These are phyloP conservation scores for Ibidorhyncha struthersii DNA, from an alignment of 2,113 vertebrate genomes.

Conservation along the genomic window DNA sequence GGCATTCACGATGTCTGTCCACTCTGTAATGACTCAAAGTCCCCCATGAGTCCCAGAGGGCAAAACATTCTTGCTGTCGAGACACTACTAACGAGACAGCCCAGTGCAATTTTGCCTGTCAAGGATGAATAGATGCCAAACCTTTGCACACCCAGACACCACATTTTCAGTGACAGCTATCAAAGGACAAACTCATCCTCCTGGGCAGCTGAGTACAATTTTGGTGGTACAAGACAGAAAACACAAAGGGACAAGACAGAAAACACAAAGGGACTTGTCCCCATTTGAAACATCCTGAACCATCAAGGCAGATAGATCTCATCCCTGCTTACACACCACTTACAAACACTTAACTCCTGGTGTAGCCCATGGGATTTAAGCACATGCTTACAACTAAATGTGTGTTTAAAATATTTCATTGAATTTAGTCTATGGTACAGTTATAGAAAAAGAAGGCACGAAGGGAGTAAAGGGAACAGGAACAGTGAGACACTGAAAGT, in stretches of 20 bases:
- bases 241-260: neutral
- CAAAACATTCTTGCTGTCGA: neutral
- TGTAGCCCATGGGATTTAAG: fast-evolving
- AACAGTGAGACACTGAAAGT: neutral
- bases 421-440: neutral
- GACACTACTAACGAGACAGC: neutral
- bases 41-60: neutral
- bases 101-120: neutral
- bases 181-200: neutral
- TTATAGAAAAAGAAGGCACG: neutral
- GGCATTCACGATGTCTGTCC: neutral
- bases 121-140: neutral
- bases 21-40: neutral
- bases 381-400: neutral
- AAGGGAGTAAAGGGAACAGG: neutral
- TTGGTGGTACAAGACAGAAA: neutral
- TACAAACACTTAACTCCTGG: neutral
- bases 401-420: neutral
- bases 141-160: neutral
- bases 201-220: neutral
- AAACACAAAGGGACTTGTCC: neutral
- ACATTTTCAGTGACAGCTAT: neutral
- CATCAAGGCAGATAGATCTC: neutral
- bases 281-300: neutral
- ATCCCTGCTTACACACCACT: neutral